Base-by-base conservation (phyloP, 2,797 vertebrate species). In the Phrynocephalus guinanensis region DNA sequence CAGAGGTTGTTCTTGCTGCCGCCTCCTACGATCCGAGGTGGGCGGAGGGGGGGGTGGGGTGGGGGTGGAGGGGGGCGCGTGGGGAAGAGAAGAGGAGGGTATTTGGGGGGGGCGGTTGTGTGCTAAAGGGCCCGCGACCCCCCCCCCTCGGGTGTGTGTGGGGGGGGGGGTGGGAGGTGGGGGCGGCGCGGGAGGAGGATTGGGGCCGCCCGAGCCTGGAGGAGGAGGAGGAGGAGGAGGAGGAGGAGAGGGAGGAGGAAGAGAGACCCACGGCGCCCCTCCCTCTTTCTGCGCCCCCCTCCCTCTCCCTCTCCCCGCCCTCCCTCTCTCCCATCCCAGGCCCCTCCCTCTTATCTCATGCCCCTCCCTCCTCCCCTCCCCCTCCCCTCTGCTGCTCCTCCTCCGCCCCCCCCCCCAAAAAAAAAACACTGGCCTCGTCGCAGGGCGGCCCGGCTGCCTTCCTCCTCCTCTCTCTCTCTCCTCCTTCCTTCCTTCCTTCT, bases 401-500 rank as follows among this genome's bases (percentile, higher is more conserved):
- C n/a, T n/a, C n/a, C n/a, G n/a, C 56, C 9, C 56, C 56, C 56
- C 56, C 56, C 56, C 56, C 9, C 13, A 56, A 2, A 15, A 28
- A 56, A 2, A 15, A 28, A 44, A 52, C 52, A 5, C 78, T 52
- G 33, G 78, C 78, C n/a, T 63, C 56, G n/a, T 2, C 8, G 78
- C 52, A 84, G 85, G 24, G 20, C 84, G 89, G 76, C 87, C 89
- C n/a, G 30, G 70, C 60, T 68, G 38, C 92, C 92, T 87, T 92
- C 92, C 92, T 90, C 94, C 93, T 26, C n/a, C n/a, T n/a, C 92
- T 88, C 89, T 91, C 91, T n/a, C 13, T 66, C 6, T 13, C 6
- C 83, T 82, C 81, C 85, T 87, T 30, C 85, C 87, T 56, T 13
- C 9, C 52, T 56, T 13, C 52, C 52, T 52, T 11, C 52, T 33